Conservation (phyloP, 2,888 invertebrate genomes). For the Zelleria hepariella region DNA sequence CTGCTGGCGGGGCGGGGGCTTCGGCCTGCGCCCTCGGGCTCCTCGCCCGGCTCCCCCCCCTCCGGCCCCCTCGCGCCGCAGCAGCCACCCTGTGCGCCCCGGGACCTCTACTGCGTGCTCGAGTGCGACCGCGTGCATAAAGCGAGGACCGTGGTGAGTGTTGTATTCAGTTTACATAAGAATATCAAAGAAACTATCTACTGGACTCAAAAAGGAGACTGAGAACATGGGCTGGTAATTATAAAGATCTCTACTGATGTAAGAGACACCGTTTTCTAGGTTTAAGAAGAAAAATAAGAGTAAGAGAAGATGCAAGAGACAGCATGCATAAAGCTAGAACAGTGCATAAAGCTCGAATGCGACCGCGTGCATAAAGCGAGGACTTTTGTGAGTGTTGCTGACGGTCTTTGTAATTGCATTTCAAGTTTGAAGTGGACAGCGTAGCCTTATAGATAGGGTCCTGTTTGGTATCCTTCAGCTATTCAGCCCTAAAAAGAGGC, state of each 20-base stretch:
- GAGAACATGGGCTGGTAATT: too few relatives aligned
- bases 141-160: conserved; percentile 91
- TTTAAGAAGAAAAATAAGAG: too few relatives aligned
- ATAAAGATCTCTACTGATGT: too few relatives aligned
- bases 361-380: conserved; percentile 97
- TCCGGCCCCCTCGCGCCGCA: conserved; percentile 71
- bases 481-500: too few relatives aligned
- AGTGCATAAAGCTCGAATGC: conserved; percentile 94
- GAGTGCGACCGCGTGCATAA: conserved; percentile 98
- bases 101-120: conserved; percentile 97
- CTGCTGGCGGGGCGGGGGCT: conserved; percentile 89
- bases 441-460: too few relatives aligned
- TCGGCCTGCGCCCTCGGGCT: conserved; percentile 77
- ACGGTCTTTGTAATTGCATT: too few relatives aligned
- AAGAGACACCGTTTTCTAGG: too few relatives aligned
- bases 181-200: neutral
- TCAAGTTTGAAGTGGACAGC: too few relatives aligned
- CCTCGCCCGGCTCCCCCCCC: conserved; percentile 80
- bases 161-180: conserved; percentile 12
- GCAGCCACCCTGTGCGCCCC: conserved; percentile 57
- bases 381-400: conserved; percentile 80
- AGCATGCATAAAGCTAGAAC: too few relatives aligned
- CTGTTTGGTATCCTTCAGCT: too few relatives aligned
- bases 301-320: too few relatives aligned
- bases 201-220: neutral